These are phyloP conservation scores for Chalcis sispes DNA, from an alignment of 2,888 invertebrate species.

Conservation along the genomic window DNA sequence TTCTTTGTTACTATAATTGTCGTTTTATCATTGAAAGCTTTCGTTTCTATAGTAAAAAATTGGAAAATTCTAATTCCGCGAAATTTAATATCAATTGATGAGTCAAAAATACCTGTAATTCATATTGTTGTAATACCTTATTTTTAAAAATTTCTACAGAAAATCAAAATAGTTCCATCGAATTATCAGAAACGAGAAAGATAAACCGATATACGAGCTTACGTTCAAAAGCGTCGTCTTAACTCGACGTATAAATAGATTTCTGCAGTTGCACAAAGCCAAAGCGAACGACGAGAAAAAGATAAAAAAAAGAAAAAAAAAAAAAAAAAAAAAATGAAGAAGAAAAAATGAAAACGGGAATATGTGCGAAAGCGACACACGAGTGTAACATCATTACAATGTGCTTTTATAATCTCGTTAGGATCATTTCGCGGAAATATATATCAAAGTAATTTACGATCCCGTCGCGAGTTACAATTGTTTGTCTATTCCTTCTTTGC, in stretches of 20 bases:
- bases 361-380: slow-evolving; percentile 2
- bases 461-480: slow-evolving; percentile 65
- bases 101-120: too few species aligned
- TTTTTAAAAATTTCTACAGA: too few species aligned
- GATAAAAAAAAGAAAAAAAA: slow-evolving; percentile 26
- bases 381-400: slow-evolving; percentile 63
- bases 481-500: slow-evolving; percentile 46
- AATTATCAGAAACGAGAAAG: too few species aligned
- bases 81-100: too few species aligned
- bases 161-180: too few species aligned
- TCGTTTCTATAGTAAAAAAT: too few species aligned
- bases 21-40: too few species aligned
- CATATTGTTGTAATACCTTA: too few species aligned
- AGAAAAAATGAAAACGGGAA: slow-evolving; percentile 36
- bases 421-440: slow-evolving; percentile 76
- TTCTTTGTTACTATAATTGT: too few species aligned
- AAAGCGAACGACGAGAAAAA: slow-evolving; percentile 28
- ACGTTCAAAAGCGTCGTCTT: too few species aligned
- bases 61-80: too few species aligned
- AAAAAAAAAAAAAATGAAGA: slow-evolving; percentile 30
- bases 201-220: too few species aligned
- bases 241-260: slow-evolving; percentile 76
- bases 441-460: slow-evolving; percentile 75
- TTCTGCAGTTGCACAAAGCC: slow-evolving; percentile 45
- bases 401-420: slow-evolving; percentile 76